These are phyloP conservation scores for Scaptomyza polygonia DNA, from an alignment of 2,888 invertebrate species.

Conservation along the genomic window DNA sequence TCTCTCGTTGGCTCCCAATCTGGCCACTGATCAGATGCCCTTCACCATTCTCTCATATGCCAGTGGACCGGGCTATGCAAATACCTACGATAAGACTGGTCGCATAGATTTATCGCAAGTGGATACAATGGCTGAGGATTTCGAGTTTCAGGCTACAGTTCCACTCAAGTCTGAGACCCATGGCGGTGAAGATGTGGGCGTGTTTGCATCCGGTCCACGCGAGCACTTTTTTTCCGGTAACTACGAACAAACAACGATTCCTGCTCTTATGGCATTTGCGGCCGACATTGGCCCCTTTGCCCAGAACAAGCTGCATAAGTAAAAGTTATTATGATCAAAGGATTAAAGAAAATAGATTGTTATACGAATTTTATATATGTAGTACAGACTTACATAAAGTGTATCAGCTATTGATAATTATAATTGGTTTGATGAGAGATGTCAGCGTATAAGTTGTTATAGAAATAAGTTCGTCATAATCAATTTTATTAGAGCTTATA, in stretches of 20 bases:
- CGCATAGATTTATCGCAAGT: conserved; percentile 64
- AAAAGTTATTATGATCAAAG: conserved; percentile 1
- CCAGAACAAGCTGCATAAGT: conserved; percentile 40
- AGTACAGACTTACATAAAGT: too few species aligned
- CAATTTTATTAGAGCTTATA: neutral
- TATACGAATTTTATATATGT: conserved; percentile 1
- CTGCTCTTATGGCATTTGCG: conserved; percentile 89
- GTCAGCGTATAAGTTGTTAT: neutral
- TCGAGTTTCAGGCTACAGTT: conserved; percentile 86
- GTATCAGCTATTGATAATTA: too few species aligned
- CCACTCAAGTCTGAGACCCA: conserved; percentile 88
- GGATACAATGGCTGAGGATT: conserved; percentile 61
- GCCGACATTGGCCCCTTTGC: conserved; percentile 87
- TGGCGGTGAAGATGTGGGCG: conserved; percentile 91
- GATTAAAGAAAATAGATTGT: conserved; percentile 17
- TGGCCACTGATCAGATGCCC: conserved; percentile 86
- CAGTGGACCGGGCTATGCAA: conserved; percentile 88
- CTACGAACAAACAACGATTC: conserved; percentile 91
- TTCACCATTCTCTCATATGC: conserved; percentile 90
- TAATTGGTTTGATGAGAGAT: neutral
- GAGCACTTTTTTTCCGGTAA: conserved; percentile 91
- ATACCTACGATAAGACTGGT: conserved; percentile 63
- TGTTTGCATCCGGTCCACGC: conserved; percentile 91
- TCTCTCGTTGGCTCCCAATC: conserved; percentile 85
- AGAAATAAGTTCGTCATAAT: neutral